Conservation (phyloP, 2,888 invertebrate species). For the Antitype chi region DNA sequence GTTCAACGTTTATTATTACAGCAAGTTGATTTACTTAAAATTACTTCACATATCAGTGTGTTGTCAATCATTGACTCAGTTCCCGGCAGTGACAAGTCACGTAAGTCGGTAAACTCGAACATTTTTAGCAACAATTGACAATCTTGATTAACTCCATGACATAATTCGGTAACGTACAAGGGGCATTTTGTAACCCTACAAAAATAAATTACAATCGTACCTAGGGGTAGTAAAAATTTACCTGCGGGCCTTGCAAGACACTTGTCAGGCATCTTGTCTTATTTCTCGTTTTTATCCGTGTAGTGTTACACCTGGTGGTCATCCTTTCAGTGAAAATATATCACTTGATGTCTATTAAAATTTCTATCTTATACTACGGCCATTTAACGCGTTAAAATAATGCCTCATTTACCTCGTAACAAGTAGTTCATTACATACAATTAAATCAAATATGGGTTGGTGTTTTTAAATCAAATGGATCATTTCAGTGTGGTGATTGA, state of each 20-base stretch:
- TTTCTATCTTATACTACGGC: conserved; percentile 26
- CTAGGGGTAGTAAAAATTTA: conserved; percentile 14
- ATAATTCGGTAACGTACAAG: conserved; percentile 51
- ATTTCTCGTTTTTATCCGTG: neutral
- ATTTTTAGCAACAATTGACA: conserved; percentile 30
- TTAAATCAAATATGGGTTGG: neutral
- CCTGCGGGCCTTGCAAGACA: neutral
- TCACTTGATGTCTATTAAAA: conserved; percentile 15
- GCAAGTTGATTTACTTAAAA: conserved; percentile 44
- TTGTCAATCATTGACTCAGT: neutral
- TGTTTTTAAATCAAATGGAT: neutral
- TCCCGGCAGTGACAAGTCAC: neutral
- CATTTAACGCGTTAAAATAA: conserved; percentile 13
- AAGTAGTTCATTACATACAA: neutral
- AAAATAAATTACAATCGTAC: conserved; percentile 58
- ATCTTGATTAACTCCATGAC: conserved; percentile 32
- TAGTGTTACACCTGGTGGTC: neutral
- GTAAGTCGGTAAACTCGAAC: conserved; percentile 1
- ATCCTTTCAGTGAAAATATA: conserved; percentile 9
- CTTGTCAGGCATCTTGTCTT: neutral
- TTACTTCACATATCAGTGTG: conserved; percentile 37
- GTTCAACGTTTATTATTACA: conserved; percentile 58
- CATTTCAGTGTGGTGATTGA: neutral
- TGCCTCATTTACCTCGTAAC: neutral
- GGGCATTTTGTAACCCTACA: conserved; percentile 44